Evolutionary conservation across 2,797 vertebrate species (phyloP), one percentile per base, ranked within the genome.

Genomic region (Limnodromus scolopaceus): DNA sequence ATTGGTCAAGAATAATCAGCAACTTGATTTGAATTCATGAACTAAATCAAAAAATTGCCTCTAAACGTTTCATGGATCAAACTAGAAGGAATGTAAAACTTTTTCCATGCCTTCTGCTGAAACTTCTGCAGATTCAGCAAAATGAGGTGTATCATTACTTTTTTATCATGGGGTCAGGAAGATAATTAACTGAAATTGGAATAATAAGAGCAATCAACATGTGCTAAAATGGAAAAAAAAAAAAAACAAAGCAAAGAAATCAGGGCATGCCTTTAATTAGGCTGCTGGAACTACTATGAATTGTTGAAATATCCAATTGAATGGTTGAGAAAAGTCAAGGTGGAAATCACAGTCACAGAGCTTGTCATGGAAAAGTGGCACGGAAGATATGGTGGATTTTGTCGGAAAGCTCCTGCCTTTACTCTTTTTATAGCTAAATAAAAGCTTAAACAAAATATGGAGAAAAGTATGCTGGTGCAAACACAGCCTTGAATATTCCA

Each of bases 111-210:
- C 27, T 86, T 80, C 57, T 90, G 70, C 57, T 87, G 65, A 92
- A 34, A 71, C 2, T 75, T 86, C 4, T 58, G 36, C 2, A 0
- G 72, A 76, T 72, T 53, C 58, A 79, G 61, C 54, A 71, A 61
- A 74, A 84, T 55, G 41, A 79, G 70, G 43, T 25, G 3, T 9
- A 25, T 8, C 0, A 0, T 60, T 92, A 75, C 46, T 72, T 93
- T 93, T 78, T 49, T 69, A 76, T 48, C 66, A 41, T 22, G 9
- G 17, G 7, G 45, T 92, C 11, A 17, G 32, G 64, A 84, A 89
- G 68, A 74, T 93, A 94, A 93, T 95, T 86, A 82, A 46, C 34
- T 92, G 57, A 10, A 76, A 84, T 41, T 55, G 39, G 66, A 92
- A 89, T 84, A 89, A 43, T 87, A 92, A 79, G 63, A 89, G 32